Evolutionary conservation across 2,113 vertebrate species (phyloP).

Genomic region (Caretta caretta): DNA sequence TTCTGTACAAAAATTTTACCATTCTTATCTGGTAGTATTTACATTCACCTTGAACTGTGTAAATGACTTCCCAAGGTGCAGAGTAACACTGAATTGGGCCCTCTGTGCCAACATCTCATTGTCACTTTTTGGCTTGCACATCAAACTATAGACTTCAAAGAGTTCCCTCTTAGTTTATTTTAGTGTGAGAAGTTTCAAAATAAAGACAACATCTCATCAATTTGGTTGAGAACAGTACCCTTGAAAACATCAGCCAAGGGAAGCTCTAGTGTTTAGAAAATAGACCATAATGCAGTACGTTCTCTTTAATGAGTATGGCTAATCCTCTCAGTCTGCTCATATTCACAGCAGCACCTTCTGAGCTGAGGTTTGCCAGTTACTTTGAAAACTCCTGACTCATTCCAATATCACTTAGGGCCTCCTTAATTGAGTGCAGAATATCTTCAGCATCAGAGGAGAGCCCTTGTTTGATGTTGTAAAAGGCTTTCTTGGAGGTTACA

Average conservation of each 20-base stretch:
- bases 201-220: constrained; percentile 20
- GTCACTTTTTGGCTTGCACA: constrained; percentile 6
- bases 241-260: constrained; percentile 48
- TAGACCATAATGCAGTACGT: constrained; percentile 29
- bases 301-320: constrained; percentile 47
- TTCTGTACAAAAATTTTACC: background rate
- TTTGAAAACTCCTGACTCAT: constrained; percentile 68
- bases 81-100: background rate
- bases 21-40: background rate
- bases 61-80: background rate
- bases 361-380: constrained; percentile 52
- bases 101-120: constrained; percentile 6
- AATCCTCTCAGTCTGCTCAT: constrained; percentile 42
- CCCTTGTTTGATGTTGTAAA: constrained; percentile 33
- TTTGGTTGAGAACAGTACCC: constrained; percentile 62
- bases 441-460: constrained; percentile 53
- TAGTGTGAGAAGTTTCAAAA: constrained; percentile 32
- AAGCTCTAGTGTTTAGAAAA: constrained; percentile 50
- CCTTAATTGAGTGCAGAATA: constrained; percentile 49
- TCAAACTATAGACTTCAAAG: constrained; percentile 38
- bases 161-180: constrained; percentile 35
- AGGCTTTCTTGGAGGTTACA: constrained; percentile 36
- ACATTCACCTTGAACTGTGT: background rate
- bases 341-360: constrained; percentile 11
- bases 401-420: background rate